phyloP scores from a whole-genome alignment of 2,888 invertebrate species.

The Acleris cristana region DNA sequence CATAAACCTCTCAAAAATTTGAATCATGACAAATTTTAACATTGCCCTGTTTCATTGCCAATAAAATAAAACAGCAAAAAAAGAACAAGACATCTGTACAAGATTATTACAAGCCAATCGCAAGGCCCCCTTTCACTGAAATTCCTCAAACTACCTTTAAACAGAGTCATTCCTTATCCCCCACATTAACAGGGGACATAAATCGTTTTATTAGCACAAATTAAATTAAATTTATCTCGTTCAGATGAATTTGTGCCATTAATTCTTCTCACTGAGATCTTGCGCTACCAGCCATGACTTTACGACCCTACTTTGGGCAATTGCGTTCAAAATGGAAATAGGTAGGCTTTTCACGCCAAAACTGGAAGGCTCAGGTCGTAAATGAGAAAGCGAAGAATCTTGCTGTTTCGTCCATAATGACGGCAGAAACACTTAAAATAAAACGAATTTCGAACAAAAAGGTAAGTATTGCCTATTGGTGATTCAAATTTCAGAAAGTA shows the following conservation, averaged over 20 bases:
- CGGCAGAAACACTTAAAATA: too few species aligned
- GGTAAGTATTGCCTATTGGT: too few species aligned
- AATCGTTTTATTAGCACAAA: slow-evolving; percentile 39
- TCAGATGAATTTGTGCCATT: slow-evolving; percentile 32
- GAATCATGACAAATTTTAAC: too few species aligned
- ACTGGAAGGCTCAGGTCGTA: slow-evolving; percentile 12
- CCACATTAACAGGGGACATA: slow-evolving; percentile 31
- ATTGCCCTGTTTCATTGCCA: too few species aligned
- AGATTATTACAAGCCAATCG: slow-evolving; percentile 7
- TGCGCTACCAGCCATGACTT: slow-evolving; percentile 29
- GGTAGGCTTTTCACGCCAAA: slow-evolving; percentile 26
- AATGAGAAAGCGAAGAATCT: slow-evolving; percentile 4
- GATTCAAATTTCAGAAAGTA: too few species aligned
- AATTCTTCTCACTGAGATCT: slow-evolving; percentile 9
- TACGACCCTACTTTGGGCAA: slow-evolving; percentile 33
- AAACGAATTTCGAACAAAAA: too few species aligned
- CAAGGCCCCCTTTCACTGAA: neutral
- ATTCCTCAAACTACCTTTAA: slow-evolving; percentile 21
- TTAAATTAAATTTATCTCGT: slow-evolving; percentile 45
- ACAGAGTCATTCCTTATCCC: slow-evolving; percentile 25
- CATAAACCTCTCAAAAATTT: too few species aligned
- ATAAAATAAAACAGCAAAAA: too few species aligned
- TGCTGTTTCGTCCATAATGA: too few species aligned
- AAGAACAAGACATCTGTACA: neutral
- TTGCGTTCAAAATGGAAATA: slow-evolving; percentile 30